phyloP scores from a whole-genome alignment of 2,888 invertebrate species.

The Stomorhina lunata region DNA sequence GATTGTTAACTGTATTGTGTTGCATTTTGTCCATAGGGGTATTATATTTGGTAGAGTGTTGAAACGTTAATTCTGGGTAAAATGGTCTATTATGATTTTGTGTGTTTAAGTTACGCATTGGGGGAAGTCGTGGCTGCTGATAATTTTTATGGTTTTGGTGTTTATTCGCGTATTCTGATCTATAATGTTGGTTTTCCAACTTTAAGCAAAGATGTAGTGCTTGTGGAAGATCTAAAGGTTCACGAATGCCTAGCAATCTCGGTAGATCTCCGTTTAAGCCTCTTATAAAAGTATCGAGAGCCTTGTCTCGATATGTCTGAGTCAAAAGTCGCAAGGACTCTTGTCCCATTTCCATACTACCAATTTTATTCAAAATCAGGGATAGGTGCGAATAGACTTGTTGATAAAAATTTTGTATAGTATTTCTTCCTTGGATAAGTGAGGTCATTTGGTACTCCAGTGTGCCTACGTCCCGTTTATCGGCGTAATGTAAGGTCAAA shows the following conservation, averaged over 20 bases:
- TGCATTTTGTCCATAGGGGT: background rate
- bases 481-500: constrained; percentile 59
- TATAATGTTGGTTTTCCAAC: constrained; percentile 26
- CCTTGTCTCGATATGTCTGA: constrained; percentile 41
- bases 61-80: background rate
- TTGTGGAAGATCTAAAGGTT: constrained; percentile 18
- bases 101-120: too few relatives aligned
- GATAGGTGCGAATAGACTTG: too few relatives aligned
- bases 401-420: too few relatives aligned
- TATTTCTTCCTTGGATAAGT: background rate
- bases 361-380: too few relatives aligned
- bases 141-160: background rate
- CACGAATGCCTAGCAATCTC: constrained; percentile 14
- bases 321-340: constrained; percentile 21
- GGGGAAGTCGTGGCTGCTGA: too few relatives aligned
- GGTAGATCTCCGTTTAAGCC: constrained; percentile 27
- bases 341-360: too few relatives aligned
- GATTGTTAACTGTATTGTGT: background rate
- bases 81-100: constrained; percentile 23
- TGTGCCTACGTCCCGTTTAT: constrained; percentile 61
- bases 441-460: constrained; percentile 59
- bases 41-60: background rate
- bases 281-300: constrained; percentile 45
- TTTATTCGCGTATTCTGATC: constrained; percentile 19
- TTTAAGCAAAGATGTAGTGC: constrained; percentile 16